Evolutionary conservation across 2,888 invertebrate species (phyloP).

Genomic region (Erynnis tages): DNA sequence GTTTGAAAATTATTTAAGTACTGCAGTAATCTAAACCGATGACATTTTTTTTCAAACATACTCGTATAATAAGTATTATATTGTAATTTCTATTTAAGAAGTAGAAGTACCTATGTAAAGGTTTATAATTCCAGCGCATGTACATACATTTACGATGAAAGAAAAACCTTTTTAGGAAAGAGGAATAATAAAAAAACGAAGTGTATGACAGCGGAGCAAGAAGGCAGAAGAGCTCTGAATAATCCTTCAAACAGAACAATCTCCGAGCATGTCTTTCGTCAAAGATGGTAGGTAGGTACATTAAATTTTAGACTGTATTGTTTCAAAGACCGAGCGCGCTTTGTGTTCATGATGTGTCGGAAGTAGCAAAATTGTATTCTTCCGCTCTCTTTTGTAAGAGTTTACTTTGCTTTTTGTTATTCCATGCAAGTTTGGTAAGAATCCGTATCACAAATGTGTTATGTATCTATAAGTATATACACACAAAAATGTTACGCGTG

Average conservation of each 20-base stretch:
- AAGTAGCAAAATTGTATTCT: slow-evolving; percentile 2
- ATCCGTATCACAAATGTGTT: not conserved
- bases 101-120: no score
- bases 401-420: not conserved
- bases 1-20: no score
- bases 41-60: no score
- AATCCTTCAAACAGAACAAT: slow-evolving; percentile 14
- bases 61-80: no score
- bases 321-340: slow-evolving; percentile 15
- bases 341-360: not conserved
- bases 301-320: slow-evolving; percentile 22
- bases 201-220: slow-evolving; percentile 12
- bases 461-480: not conserved
- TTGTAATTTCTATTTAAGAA: no score
- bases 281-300: no score
- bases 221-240: slow-evolving; percentile 12
- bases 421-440: not conserved
- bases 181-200: slow-evolving; percentile 1
- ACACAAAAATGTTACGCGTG: slow-evolving; percentile 3
- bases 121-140: no score
- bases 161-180: not conserved
- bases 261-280: slow-evolving; percentile 14
- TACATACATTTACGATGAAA: no score
- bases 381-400: not conserved
- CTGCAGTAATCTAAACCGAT: no score